These are phyloP conservation scores for Drosophila mayaguana DNA, from an alignment of 2,888 invertebrate genomes.

Conservation along the genomic window DNA sequence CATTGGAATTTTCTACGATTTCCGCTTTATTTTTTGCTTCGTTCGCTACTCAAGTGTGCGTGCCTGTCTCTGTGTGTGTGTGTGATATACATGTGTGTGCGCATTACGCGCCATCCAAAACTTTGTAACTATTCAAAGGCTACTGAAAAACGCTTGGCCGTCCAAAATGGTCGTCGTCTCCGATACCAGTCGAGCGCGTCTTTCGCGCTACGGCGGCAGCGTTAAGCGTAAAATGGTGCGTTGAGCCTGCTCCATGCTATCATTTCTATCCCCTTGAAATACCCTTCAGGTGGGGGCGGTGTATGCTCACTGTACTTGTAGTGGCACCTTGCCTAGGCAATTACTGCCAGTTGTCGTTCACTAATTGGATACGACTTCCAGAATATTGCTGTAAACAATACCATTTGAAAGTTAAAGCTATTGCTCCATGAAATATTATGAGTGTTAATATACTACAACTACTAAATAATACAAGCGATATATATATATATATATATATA, in stretches of 20 bases:
- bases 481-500: too few relatives aligned
- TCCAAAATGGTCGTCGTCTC: conserved; percentile 83
- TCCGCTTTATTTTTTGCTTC: conserved; percentile 5
- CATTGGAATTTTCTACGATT: conserved; percentile 18
- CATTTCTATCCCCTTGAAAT: not conserved
- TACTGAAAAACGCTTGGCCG: conserved; percentile 63
- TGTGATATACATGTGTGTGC: conserved; percentile 20
- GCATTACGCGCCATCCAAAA: conserved; percentile 44
- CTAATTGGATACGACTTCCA: conserved; percentile 4
- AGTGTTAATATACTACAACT: not conserved
- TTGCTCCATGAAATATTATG: not conserved
- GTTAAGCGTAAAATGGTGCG: conserved; percentile 83
- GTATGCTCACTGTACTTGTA: not conserved
- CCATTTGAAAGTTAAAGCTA: not conserved
- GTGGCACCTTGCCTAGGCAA: not conserved
- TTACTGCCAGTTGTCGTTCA: not conserved
- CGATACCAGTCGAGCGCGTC: conserved; percentile 80
- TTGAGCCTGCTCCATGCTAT: not conserved
- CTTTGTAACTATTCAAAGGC: conserved; percentile 63
- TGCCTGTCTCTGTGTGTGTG: conserved; percentile 15
- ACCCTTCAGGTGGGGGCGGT: conserved; percentile 2
- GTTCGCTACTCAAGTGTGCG: conserved; percentile 10
- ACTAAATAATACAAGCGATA: too few relatives aligned
- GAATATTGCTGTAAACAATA: not conserved
- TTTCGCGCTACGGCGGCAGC: conserved; percentile 81